Conservation (phyloP, 1,140 invertebrate genomes). For the Drosophila punjabiensis region DNA sequence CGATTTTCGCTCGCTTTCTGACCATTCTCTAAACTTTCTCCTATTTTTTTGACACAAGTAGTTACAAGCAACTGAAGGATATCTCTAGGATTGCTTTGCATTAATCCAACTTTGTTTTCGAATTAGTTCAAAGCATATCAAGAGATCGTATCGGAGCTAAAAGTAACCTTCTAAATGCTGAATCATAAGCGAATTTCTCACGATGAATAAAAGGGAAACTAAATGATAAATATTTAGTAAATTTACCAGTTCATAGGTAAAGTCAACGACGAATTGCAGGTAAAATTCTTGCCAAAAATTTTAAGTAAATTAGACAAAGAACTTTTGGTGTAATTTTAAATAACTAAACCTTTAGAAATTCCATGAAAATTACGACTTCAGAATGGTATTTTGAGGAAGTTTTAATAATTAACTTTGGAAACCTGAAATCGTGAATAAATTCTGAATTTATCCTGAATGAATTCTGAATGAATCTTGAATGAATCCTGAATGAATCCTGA, state of each 20-base stretch:
- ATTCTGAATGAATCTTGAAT: too few species aligned
- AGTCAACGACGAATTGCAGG: too few species aligned
- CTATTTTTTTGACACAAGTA: slow-evolving; percentile 21
- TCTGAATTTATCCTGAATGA: too few species aligned
- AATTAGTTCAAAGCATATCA: background rate
- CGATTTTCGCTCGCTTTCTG: slow-evolving; percentile 64
- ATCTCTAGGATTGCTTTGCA: slow-evolving; percentile 3
- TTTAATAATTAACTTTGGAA: too few species aligned
- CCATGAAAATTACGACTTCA: too few species aligned
- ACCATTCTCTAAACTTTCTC: slow-evolving; percentile 70
- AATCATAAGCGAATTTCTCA: background rate
- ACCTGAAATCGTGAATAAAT: too few species aligned
- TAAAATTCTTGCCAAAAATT: too few species aligned
- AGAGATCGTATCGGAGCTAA: too few species aligned
- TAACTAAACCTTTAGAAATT: too few species aligned
- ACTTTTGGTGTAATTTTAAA: too few species aligned
- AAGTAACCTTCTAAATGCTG: background rate
- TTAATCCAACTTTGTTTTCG: background rate
- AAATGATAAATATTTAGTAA: background rate
- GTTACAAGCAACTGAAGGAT: slow-evolving; percentile 22
- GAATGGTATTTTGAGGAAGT: too few species aligned
- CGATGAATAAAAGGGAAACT: background rate
- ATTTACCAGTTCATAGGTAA: background rate
- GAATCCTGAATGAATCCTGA: background rate
- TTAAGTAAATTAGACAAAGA: too few species aligned